Evolutionary conservation across 2,113 vertebrate species (phyloP).

Genomic region (Mellivora capensis): DNA sequence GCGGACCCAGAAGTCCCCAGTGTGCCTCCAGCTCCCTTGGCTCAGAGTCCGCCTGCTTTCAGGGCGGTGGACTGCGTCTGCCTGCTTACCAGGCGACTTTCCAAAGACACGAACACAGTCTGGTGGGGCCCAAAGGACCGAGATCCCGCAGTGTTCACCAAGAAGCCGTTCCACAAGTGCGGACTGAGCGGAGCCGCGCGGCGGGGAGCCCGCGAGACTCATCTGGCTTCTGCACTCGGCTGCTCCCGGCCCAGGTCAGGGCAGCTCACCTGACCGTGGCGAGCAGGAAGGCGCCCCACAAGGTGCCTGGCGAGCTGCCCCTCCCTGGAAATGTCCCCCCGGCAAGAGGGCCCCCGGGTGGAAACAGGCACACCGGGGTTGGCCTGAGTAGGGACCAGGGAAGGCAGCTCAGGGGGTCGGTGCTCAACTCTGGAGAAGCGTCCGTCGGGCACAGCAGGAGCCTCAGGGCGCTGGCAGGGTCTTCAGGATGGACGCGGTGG

Average conservation of each 20-base stretch:
- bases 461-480: not conserved
- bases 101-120: not conserved
- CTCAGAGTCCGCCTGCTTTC: too few species aligned
- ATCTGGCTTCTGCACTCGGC: fast-evolving
- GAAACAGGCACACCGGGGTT: too few species aligned
- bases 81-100: not conserved
- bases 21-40: fast-evolving
- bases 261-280: not conserved
- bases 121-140: fast-evolving
- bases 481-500: not conserved
- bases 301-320: not conserved
- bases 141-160: not conserved
- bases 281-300: not conserved
- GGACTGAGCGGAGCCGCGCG: fast-evolving
- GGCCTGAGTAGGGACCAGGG: not conserved
- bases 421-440: not conserved
- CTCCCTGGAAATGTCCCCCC: not conserved
- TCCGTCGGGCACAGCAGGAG: too few species aligned
- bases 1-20: fast-evolving
- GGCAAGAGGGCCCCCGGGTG: too few species aligned
- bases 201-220: too few species aligned
- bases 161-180: fast-evolving
- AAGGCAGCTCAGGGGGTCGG: not conserved
- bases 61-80: not conserved
- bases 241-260: fast-evolving